Evolutionary conservation across 1,140 invertebrate genomes (phyloP), one percentile per base, ranked within the genome.

Genomic region (Caenorhabditis remanei): DNA sequence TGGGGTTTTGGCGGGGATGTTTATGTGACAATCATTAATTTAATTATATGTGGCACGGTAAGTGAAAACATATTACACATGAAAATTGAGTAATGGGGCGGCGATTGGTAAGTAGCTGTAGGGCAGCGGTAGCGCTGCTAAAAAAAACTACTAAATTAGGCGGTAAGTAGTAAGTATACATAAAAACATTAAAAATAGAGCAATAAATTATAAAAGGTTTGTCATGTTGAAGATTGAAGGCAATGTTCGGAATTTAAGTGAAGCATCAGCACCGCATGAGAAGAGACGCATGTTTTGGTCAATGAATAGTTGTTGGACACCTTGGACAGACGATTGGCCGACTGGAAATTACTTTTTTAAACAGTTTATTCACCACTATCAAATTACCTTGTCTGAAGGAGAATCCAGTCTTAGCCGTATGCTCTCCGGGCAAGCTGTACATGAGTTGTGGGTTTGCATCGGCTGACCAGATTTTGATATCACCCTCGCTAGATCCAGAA

Each of bases 191-290:
- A 65, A 65, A 24, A 65, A 65, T 41, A 8, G 9, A 41, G 4
- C 9, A 40, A 43, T 43, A 79, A 79, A 50, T 79, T 79, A 79
- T 7, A 79, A 11, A 13, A 79, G 55, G 21, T 19, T 84, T 46
- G 55, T 86, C 63, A 86, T 56, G 87, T 89, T 83, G 56, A 89
- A 85, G 53, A 88, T 82, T 19, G 84, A 83, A 4, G 96, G 96
- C 89, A 98, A 94, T 92, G 96, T 95, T 89, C 97, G 94, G 90
- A 99, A 96, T 94, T 99, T 99, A 95, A 99, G 96, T 61, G 97
- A 98, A 89, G 97, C 98, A 94, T 99, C 98, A 53, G 97, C 97
- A 84, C 98, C 98, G 93, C 98, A 99, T 1, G 97, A 99, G 94
- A 97, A 99, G 89, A 99, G 94, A 86, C 97, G 95, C 7, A 95